Percentiles rank a stretch among this genome's conserved stretches.
Conservation (phyloP, 2,797 vertebrate genomes). For the Trachurus trachurus region DNA sequence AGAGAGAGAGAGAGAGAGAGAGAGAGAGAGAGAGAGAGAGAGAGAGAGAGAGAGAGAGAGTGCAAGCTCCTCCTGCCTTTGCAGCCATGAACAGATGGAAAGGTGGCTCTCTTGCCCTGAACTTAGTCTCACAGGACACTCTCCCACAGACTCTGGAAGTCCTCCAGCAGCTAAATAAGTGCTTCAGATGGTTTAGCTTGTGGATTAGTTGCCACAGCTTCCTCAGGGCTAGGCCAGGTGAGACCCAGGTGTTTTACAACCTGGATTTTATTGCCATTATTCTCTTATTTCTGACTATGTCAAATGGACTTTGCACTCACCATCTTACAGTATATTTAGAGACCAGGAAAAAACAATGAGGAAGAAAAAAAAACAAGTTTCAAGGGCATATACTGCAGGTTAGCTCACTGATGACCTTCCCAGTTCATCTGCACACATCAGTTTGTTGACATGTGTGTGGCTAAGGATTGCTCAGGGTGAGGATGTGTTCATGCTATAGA, state of each 20-base stretch:
- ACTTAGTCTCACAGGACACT: slow-evolving; percentile 47
- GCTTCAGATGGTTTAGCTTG: slow-evolving; percentile 26
- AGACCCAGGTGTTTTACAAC: background rate
- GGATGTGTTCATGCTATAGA: background rate
- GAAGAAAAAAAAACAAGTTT: background rate
- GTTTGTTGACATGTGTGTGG: background rate
- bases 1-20: background rate
- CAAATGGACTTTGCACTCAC: background rate
- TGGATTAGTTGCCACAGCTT: slow-evolving; percentile 14
- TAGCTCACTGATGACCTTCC: background rate
- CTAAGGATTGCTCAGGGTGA: background rate
- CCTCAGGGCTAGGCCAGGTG: background rate
- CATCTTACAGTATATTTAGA: no score
- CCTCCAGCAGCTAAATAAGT: slow-evolving; percentile 50
- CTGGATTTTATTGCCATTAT: background rate
- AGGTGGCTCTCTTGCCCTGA: slow-evolving; percentile 56
- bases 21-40: background rate
- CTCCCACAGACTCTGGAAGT: slow-evolving; percentile 46
- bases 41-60: background rate
- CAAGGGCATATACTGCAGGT: background rate
- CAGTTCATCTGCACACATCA: background rate
- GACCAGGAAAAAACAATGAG: background rate
- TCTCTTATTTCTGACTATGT: background rate
- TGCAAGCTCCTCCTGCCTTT: slow-evolving; percentile 44
- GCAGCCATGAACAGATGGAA: slow-evolving; percentile 63